A percentile compares a stretch with the other conserved stretches of the same genome.
These are phyloP conservation scores for Aspidoscelis tigris DNA, from an alignment of 2,113 vertebrate species.

Conservation along the genomic window DNA sequence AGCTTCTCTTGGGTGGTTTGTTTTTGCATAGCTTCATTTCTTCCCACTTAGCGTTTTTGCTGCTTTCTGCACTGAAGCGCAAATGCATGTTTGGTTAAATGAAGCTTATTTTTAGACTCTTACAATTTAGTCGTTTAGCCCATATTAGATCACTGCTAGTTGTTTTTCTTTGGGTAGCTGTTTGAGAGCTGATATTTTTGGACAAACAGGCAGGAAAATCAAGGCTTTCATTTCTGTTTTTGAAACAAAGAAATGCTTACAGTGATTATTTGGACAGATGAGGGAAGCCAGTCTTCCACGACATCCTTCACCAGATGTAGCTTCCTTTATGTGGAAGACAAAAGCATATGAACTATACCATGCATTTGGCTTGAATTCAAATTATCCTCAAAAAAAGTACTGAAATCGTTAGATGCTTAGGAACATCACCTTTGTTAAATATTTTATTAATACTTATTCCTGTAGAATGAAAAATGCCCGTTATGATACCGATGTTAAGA, in stretches of 20 bases:
- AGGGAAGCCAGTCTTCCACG: neutral
- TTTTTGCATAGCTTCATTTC: conserved; percentile 15
- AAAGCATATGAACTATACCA: neutral
- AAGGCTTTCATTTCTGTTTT: conserved; percentile 19
- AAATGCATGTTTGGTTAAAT: neutral
- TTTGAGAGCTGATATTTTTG: conserved; percentile 22
- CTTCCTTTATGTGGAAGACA: conserved; percentile 34
- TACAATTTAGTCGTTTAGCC: conserved; percentile 4
- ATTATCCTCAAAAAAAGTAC: neutral
- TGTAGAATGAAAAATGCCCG: neutral
- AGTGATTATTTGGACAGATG: conserved; percentile 26
- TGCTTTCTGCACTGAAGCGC: neutral
- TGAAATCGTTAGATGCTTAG: neutral
- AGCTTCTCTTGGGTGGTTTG: conserved; percentile 24
- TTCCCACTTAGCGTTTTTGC: conserved; percentile 1
- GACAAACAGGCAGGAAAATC: conserved; percentile 9
- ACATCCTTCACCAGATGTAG: conserved; percentile 18
- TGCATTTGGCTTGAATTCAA: conserved; percentile 26
- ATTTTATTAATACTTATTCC: neutral
- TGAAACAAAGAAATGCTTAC: conserved; percentile 17
- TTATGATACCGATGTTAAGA: neutral
- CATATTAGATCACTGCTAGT: neutral
- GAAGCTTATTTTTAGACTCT: conserved; percentile 3
- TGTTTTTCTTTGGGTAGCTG: neutral
- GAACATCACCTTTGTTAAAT: neutral